These are phyloP conservation scores for Pseudoatta argentina DNA, from an alignment of 1,140 invertebrate genomes.

Conservation along the genomic window DNA sequence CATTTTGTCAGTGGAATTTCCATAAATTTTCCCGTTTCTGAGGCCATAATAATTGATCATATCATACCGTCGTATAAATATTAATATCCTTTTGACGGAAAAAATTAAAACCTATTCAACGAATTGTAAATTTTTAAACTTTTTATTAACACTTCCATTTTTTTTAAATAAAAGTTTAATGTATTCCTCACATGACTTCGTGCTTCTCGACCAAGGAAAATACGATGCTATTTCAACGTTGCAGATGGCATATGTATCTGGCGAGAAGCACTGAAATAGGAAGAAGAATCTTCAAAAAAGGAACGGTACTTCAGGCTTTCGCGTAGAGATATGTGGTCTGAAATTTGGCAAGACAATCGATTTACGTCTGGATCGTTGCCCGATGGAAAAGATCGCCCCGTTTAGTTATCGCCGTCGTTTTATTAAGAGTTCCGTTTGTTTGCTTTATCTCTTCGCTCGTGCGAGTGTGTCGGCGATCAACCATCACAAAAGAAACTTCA, in stretches of 20 bases:
- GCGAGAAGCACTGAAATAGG: not conserved
- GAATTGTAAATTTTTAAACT: slow-evolving; percentile 19
- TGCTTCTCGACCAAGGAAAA: not conserved
- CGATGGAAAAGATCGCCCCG: not conserved
- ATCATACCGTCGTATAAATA: slow-evolving; percentile 6
- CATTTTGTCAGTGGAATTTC: not conserved
- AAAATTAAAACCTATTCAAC: slow-evolving; percentile 17
- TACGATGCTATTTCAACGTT: slow-evolving; percentile 5
- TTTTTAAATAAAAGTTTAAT: slow-evolving; percentile 9
- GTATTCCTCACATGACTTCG: not conserved
- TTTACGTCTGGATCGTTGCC: not conserved
- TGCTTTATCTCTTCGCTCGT: slow-evolving; percentile 58
- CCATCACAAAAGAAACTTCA: slow-evolving; percentile 63
- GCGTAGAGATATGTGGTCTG: not conserved
- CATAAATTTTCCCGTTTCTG: not conserved
- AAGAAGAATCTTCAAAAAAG: slow-evolving; percentile 39
- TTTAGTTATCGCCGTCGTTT: slow-evolving; percentile 36
- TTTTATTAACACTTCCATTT: slow-evolving; percentile 2
- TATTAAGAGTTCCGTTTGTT: slow-evolving; percentile 68
- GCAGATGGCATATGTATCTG: not conserved
- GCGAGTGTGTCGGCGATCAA: slow-evolving; percentile 58
- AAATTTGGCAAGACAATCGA: slow-evolving; percentile 48
- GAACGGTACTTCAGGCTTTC: not conserved
- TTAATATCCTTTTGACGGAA: not conserved
- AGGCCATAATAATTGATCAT: not conserved